These are phyloP conservation scores for Athripsodes cinereus DNA, from an alignment of 2,888 invertebrate species.

Conservation along the genomic window DNA sequence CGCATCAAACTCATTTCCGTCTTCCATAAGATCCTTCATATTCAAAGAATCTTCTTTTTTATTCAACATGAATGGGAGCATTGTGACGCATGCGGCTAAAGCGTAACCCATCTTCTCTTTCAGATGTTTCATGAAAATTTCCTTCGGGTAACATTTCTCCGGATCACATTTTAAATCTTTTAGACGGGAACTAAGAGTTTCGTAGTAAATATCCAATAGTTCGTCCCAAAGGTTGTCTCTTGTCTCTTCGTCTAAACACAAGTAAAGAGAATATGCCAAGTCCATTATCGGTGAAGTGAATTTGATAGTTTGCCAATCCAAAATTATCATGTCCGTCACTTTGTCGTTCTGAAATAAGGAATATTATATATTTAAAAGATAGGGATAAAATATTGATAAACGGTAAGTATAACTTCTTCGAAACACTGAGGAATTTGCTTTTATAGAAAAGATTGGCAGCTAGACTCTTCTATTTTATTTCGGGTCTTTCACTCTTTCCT, in stretches of 20 bases:
- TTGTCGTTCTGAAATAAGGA: constrained; percentile 7
- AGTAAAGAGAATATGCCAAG: constrained; percentile 6
- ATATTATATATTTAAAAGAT: too few relatives aligned
- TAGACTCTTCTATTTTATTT: too few relatives aligned
- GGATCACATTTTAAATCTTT: constrained; percentile 1
- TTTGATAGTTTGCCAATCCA: constrained; percentile 19
- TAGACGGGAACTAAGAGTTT: constrained; percentile 2
- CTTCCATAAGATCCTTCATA: constrained; percentile 1
- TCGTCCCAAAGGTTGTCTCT: constrained; percentile 8
- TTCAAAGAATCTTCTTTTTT: background rate
- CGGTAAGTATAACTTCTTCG: too few relatives aligned
- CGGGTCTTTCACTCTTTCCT: too few relatives aligned
- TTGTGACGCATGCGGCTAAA: background rate
- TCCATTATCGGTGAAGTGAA: constrained; percentile 10
- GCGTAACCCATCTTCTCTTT: constrained; percentile 9
- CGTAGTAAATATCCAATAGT: constrained; percentile 8
- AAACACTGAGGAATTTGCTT: too few relatives aligned
- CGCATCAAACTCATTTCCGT: background rate
- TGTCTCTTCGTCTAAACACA: constrained; percentile 6
- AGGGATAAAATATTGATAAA: too few relatives aligned
- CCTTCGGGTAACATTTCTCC: constrained; percentile 9
- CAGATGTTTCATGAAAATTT: constrained; percentile 5
- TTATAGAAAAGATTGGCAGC: too few relatives aligned
- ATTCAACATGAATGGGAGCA: background rate
- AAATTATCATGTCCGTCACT: constrained; percentile 9